Evolutionary conservation across 2,113 vertebrate species (phyloP).

Genomic region (Chascanopsetta lugubris): DNA sequence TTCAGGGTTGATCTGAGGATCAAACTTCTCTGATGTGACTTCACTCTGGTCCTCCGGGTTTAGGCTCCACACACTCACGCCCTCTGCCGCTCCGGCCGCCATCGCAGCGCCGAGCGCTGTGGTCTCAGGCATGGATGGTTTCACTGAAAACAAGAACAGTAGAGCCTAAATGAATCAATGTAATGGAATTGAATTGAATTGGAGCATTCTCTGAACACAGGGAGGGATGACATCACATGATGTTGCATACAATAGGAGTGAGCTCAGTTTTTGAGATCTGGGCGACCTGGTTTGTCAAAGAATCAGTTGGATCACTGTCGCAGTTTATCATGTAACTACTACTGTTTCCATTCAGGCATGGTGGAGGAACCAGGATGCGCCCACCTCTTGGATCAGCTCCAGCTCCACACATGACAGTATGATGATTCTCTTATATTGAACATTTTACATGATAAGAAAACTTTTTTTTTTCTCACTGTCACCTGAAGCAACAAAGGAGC

Average conservation of each 20-base stretch:
- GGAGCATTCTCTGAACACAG: too few relatives aligned
- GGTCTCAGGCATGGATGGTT: slow-evolving; percentile 96
- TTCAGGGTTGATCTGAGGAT: slow-evolving; percentile 93
- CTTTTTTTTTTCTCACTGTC: too few relatives aligned
- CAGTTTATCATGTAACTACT: not conserved
- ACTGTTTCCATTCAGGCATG: not conserved
- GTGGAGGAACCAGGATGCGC: too few relatives aligned
- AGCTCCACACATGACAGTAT: too few relatives aligned
- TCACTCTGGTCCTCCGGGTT: slow-evolving; percentile 86
- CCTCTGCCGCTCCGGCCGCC: slow-evolving; percentile 93
- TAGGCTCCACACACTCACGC: slow-evolving; percentile 92
- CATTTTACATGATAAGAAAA: too few relatives aligned
- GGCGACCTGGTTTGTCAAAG: not conserved
- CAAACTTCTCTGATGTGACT: slow-evolving; percentile 90
- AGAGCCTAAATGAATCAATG: too few relatives aligned
- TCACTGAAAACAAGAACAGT: slow-evolving; percentile 80
- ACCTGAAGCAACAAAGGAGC: too few relatives aligned
- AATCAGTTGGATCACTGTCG: not conserved
- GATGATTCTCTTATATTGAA: too few relatives aligned
- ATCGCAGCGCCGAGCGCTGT: slow-evolving; percentile 93
- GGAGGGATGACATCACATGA: not conserved
- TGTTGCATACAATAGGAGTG: not conserved
- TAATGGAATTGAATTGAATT: too few relatives aligned
- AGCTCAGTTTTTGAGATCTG: too few relatives aligned
- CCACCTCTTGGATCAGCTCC: too few relatives aligned